Base-by-base conservation (phyloP, 2,797 vertebrate genomes). In the Onychomys arenicola region DNA sequence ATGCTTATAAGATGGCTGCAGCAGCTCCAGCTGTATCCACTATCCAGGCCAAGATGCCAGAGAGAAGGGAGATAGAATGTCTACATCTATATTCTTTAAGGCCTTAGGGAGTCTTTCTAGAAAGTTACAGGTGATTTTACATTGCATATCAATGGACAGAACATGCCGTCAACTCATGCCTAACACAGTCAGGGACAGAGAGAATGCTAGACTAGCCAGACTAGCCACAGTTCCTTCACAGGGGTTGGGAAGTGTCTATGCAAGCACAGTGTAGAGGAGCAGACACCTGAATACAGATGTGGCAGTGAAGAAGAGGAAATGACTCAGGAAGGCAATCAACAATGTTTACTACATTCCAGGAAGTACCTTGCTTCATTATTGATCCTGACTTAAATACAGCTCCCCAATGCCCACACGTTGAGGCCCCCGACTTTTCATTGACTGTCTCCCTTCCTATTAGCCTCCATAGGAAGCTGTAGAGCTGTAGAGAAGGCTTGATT, bases 311-410 rank as follows among this genome's bases (percentile, higher is more conserved):
- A 43, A 84, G 46, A 21, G 67, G 46, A 12, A 71, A 40, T 23
- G 19, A 21, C 43, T 75, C 73, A 2, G 78, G 59, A 93, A 93
- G 34, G 21, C 34, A 27, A 61, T 55, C 46, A n/a, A 73, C 37
- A 21, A 16, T n/a, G 61, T 57, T 69, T 40, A 75, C 69, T 61
- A 9, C 7, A 25, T 63, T 93, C 46, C 63, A 32, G 75, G 77
- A 94, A 52, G 49, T 13, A 25, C 21, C 92, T 75, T 55, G 9
- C 34, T 89, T 84, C 46, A 75, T 57, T 63, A 90, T 63, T 16
- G 65, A 94, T 81, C 32, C 63, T 92, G 93, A 96, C 57, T 96
- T 92, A 75, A 89, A 67, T 87, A 69, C 5, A 25, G 63, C 82
- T 87, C 27, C n/a, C 2, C 17, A 37, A 43, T 57, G 23, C 32